Evolutionary conservation across 2,113 vertebrate genomes (phyloP).

Genomic region (Antechinus stuartii): DNA sequence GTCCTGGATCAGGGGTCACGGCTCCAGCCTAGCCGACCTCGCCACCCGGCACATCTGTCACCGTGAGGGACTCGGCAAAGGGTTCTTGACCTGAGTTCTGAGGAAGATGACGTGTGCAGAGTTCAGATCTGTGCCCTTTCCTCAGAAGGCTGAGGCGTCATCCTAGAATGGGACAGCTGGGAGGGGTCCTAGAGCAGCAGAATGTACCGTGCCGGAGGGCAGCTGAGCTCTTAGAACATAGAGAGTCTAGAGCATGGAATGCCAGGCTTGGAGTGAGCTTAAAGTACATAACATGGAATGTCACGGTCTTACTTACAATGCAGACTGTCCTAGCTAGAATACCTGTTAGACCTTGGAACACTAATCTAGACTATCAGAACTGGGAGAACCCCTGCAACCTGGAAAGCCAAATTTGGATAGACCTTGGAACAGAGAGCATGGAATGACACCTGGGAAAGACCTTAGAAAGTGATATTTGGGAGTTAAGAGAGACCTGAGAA

Average conservation of each 20-base stretch:
- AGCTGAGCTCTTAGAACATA: background rate
- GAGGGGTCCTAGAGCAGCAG: background rate
- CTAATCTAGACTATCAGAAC: background rate
- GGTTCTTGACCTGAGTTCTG: background rate
- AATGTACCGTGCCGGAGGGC: background rate
- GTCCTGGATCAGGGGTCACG: background rate
- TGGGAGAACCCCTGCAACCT: background rate
- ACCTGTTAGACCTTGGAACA: background rate
- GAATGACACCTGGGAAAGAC: too few species aligned
- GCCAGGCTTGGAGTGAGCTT: background rate
- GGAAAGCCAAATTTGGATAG: too few species aligned
- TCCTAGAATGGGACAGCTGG: too few species aligned
- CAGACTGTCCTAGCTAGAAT: background rate
- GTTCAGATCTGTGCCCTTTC: background rate
- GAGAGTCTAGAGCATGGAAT: background rate
- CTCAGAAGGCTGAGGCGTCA: background rate
- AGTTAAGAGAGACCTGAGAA: background rate
- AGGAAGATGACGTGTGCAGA: background rate
- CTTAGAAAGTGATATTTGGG: too few species aligned
- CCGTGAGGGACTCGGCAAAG: background rate
- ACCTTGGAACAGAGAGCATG: too few species aligned
- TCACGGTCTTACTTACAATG: background rate
- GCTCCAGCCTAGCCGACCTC: background rate
- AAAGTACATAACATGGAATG: too few species aligned
- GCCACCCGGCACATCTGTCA: background rate